Base-by-base conservation (phyloP, 1,140 invertebrate species). In the Macrobrachium nipponense region DNA sequence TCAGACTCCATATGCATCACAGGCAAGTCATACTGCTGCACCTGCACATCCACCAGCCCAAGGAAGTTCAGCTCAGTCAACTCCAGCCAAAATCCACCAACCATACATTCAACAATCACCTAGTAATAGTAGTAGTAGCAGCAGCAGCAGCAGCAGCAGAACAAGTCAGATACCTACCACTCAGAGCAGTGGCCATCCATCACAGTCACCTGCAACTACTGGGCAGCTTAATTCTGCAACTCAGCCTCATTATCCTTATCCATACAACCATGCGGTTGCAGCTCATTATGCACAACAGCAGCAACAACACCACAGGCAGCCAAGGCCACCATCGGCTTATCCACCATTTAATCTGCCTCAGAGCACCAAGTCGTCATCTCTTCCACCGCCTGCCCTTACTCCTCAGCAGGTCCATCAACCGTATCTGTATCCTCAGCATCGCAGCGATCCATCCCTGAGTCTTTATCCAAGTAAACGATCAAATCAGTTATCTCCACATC, bases 401-500 rank as follows among this genome's bases (percentile, higher is more conserved):
- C 60, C 76, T 51, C 83, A 86, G 59, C 62, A 58, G 64, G 73
- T 73, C 59, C 82, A 87, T 62, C 87, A 82, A 75, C 51, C 75
- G 20, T 83, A 87, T 76, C 59, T 75, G 7, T 87, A 79, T 64
- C 20, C 87, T 59, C 83, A 79, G 61, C 83, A 86, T 20, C 83
- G 83, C 44, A 64, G 60, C 27, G 83, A 86, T 36, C 11, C 82
- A 68, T 58, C 75, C 61, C 82, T 60, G 27, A 36, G 62, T 18
- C 17, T 75, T 6, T 85, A 84, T 59, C 27, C 77, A 44, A 44
- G 17, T 59, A 84, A 88, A 70, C 64, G 87, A 23, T 36, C 82
- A n/a, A 84, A 76, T 81, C 87, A 82, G 51, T 43, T 80, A 68
- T 85, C 77, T 58, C 87, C 80, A n/a, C 82, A 81, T 60, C 78